Evolutionary conservation across 2,888 invertebrate genomes (phyloP).

Genomic region (Troides helena): DNA sequence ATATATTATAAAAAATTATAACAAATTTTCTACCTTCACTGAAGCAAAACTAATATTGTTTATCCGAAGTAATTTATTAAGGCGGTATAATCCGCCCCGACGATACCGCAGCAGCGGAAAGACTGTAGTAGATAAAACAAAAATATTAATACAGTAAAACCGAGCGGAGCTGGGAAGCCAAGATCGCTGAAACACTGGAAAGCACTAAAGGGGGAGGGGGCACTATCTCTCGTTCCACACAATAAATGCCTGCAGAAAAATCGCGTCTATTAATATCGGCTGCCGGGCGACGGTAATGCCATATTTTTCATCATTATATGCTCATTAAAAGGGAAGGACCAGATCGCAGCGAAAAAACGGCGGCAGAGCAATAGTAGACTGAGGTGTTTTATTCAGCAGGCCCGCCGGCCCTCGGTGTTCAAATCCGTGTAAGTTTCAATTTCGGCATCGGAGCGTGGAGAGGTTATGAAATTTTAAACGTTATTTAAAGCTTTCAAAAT

Average conservation of each 20-base stretch:
- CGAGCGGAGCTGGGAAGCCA: slow-evolving; percentile 22
- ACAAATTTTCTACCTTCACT: too few species aligned
- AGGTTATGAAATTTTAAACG: slow-evolving; percentile 35
- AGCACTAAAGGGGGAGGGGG: slow-evolving; percentile 38
- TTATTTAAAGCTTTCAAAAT: slow-evolving; percentile 30
- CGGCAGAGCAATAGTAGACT: slow-evolving; percentile 37
- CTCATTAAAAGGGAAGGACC: slow-evolving; percentile 73
- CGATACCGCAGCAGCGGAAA: slow-evolving; percentile 18
- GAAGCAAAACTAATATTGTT: background rate
- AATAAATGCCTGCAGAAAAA: slow-evolving; percentile 48
- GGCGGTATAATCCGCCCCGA: slow-evolving; percentile 7
- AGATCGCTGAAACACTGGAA: slow-evolving; percentile 41
- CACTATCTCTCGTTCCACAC: slow-evolving; percentile 34
- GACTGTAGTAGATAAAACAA: slow-evolving; percentile 20
- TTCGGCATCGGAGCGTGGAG: slow-evolving; percentile 33
- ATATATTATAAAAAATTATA: too few species aligned
- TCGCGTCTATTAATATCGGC: slow-evolving; percentile 51
- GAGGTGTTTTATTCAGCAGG: slow-evolving; percentile 42
- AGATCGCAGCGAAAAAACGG: slow-evolving; percentile 41
- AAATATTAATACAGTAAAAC: slow-evolving; percentile 29
- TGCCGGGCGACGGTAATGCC: slow-evolving; percentile 49
- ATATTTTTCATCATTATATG: slow-evolving; percentile 66
- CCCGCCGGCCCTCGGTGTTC: slow-evolving; percentile 30
- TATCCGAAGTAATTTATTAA: slow-evolving; percentile 14
- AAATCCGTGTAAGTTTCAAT: slow-evolving; percentile 36